Base-by-base conservation (phyloP, 2,888 invertebrate genomes). In the Sminthurinus aureus region DNA sequence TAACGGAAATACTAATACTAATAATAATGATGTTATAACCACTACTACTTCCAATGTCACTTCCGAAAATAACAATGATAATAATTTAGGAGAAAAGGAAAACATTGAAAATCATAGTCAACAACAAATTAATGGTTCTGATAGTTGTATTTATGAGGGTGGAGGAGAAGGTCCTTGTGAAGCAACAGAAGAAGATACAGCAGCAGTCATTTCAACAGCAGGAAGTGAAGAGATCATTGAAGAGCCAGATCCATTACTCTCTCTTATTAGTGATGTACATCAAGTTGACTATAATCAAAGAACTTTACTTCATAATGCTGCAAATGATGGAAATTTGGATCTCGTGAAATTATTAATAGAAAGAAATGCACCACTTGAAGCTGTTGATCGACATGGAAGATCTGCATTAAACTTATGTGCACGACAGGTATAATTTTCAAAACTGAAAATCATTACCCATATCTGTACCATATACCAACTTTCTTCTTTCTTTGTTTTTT, bases 401-500 rank as follows among this genome's bases (percentile, higher is more conserved):
- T 96, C 96, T 2, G 94, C 96, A 0, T 91, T 98, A 82, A 97
- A 96, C 90, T 93, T 95, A 74, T 96, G 96, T 9, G 95, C 96
- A 0, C 92, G 95, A 24, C 94, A 88, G 86, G 88, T 88, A 66
- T 20, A 4, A 12, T 76, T 9, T 13, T 11, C 52, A 52, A 52
- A 13, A 52, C 9, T 52, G 9, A 52, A 52, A 13, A 52, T 8
- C n/a, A 52, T 52, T n/a, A n/a, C n/a, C n/a, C n/a, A n/a, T n/a
- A n/a, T n/a, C n/a, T 52, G 13, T 52, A 52, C 52, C 13, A 52
- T 52, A 52, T 52, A 52, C 52, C 9, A 52, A 52, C 52, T 52
- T 52, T 11, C 71, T n/a, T 22, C 22, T 22, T 71, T 71, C 24
- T 71, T 71, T 18, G 24, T 20, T 71, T 20, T 24, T 9, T 9